Evolutionary conservation across 2,888 invertebrate genomes (phyloP), one percentile per base, ranked within the genome.

Genomic region (Hybos culiciformis): DNA sequence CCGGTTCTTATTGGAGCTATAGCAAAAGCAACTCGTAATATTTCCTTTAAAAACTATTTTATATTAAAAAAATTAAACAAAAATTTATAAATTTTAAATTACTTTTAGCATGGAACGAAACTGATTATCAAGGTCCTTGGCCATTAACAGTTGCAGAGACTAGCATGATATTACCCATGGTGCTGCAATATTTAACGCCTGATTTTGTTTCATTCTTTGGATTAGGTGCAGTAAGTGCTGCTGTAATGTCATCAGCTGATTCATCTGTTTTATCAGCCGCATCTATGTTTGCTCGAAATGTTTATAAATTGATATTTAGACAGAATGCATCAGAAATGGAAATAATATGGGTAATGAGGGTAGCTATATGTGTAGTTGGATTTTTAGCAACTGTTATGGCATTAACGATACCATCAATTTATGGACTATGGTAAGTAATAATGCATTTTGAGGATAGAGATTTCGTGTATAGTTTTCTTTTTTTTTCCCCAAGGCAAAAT

Each of bases 221-320:
- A 7, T 75, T 98, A 50, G 98, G 98, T 0, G 97, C 97, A 7
- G 94, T 98, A 7, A 96, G 96, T 0, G 98, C 97, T 2, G 97
- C 97, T 17, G 97, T 98, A 50, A 98, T 98, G 97, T 96, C 96
- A 29, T 96, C 96, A 1, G 97, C 97, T 0, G 97, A 98, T 68
- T 97, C 97, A 42, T 96, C 96, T 53, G 92, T 98, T 40, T 75
- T 98, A 17, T 94, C 96, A 18, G 97, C 97, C 4, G 91, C 92
- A 53, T 93, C 96, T 21, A 97, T 98, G 97, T 98, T 98, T 62
- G 96, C 97, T 48, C 78, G 96, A 62, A 98, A 98, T 68, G 88
- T 98, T 53, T 97, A 97, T 76, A 93, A 88, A 70, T 76, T 93
- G 65, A 91, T 97, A 62, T 92, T 98, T 70, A 74, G 97, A 44